Conservation (phyloP, 2,888 invertebrate species). For the Xiphydria camelus region DNA sequence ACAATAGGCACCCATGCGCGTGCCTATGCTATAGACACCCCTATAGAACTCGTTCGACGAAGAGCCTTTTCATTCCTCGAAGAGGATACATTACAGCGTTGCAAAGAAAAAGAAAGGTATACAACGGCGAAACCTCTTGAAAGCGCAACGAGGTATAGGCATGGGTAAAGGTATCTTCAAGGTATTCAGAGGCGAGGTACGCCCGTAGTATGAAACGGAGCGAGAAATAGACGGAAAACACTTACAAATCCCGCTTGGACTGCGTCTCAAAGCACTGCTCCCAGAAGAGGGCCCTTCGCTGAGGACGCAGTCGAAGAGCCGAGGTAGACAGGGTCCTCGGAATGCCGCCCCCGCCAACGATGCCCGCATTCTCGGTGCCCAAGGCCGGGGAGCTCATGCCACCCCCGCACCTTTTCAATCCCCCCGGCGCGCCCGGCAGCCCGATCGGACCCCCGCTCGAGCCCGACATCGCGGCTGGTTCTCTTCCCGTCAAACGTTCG, state of each 20-base stretch:
- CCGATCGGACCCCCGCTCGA: slow-evolving; percentile 48
- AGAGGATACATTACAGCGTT: too few relatives aligned
- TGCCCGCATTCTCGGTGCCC: slow-evolving; percentile 34
- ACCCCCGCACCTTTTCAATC: slow-evolving; percentile 57
- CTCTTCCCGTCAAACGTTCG: slow-evolving; percentile 12
- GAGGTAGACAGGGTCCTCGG: slow-evolving; percentile 79
- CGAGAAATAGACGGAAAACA: slow-evolving; percentile 35
- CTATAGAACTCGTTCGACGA: too few relatives aligned
- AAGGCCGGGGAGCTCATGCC: slow-evolving; percentile 58
- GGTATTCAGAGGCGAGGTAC: too few relatives aligned
- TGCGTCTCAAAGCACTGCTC: slow-evolving; percentile 79
- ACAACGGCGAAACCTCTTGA: too few relatives aligned
- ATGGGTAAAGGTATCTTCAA: too few relatives aligned
- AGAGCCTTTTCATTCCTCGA: too few relatives aligned
- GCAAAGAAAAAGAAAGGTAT: too few relatives aligned
- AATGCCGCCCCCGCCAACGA: slow-evolving; percentile 56
- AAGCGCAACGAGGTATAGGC: too few relatives aligned
- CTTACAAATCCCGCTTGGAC: slow-evolving; percentile 72
- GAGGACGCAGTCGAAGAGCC: slow-evolving; percentile 71
- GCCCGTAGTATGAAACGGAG: too few relatives aligned
- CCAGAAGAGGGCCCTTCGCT: slow-evolving; percentile 79
- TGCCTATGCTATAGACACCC: too few relatives aligned
- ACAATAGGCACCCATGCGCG: too few relatives aligned
- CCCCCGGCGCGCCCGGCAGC: slow-evolving; percentile 22
- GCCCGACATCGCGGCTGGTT: slow-evolving; percentile 38